phyloP scores from a whole-genome alignment of 2,113 vertebrate species.

The Elachura formosa region DNA sequence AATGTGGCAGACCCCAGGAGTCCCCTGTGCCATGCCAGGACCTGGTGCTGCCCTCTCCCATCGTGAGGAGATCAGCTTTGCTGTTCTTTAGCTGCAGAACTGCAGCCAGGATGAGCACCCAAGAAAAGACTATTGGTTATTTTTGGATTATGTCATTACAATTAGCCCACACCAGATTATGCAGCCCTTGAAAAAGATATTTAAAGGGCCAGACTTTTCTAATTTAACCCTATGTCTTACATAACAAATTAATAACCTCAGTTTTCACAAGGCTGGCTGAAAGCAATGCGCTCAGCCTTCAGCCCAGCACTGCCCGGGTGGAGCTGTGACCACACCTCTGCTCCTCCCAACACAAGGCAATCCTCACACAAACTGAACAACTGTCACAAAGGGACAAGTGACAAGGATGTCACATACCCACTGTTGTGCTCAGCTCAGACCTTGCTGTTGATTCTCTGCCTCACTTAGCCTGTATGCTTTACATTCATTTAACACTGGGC shows the following conservation, averaged over 20 bases:
- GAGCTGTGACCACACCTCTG: not conserved
- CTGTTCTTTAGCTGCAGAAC: not conserved
- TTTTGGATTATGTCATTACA: constrained; percentile 56
- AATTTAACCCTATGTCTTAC: constrained; percentile 37
- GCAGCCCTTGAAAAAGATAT: constrained; percentile 45
- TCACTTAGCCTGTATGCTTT: not conserved
- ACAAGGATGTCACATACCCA: not conserved
- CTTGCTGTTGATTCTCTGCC: not conserved
- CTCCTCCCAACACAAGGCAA: fast-evolving
- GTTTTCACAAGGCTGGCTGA: not conserved
- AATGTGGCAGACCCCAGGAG: not conserved
- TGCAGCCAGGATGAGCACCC: constrained; percentile 17
- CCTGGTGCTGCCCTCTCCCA: not conserved
- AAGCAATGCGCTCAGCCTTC: not conserved
- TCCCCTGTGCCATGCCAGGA: not conserved
- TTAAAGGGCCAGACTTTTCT: constrained; percentile 39
- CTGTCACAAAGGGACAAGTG: fast-evolving
- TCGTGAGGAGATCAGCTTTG: constrained; percentile 12
- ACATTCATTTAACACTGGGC: not conserved
- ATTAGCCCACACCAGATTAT: constrained; percentile 54
- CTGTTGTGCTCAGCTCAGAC: not conserved
- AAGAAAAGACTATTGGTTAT: constrained; percentile 32
- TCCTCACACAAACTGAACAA: fast-evolving
- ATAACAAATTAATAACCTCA: not conserved
- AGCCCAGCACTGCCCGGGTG: not conserved